Conservation (phyloP, 2,797 vertebrate species). For the Atherinosoma microstoma region DNA sequence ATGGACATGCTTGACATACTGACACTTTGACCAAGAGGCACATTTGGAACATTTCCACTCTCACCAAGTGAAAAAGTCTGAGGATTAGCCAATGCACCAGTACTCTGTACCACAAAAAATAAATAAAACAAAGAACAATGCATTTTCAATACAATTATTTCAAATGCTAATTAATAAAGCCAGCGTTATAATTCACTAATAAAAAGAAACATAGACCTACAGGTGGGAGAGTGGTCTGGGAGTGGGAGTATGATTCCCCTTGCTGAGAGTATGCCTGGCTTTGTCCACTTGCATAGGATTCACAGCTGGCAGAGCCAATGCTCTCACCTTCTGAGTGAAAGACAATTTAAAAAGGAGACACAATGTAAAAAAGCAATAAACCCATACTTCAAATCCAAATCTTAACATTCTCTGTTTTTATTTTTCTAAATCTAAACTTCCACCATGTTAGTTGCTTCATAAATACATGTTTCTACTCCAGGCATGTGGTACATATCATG, state of each 20-base stretch:
- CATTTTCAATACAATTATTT: constrained; percentile 7
- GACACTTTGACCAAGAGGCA: constrained; percentile 77
- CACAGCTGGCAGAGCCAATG: constrained; percentile 80
- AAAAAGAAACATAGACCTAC: constrained; percentile 66
- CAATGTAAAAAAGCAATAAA: background rate
- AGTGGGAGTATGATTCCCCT: constrained; percentile 77
- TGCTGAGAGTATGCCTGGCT: constrained; percentile 81
- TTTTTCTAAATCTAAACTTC: background rate
- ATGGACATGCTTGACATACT: constrained; percentile 70
- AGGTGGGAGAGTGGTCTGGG: constrained; percentile 68
- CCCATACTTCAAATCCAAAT: background rate
- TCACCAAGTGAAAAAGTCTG: constrained; percentile 79
- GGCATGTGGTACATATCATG: background rate
- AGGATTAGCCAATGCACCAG: constrained; percentile 63
- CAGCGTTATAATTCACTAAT: background rate
- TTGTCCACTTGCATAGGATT: constrained; percentile 79
- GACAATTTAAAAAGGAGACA: background rate
- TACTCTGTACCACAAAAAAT: constrained; percentile 65
- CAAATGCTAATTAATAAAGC: background rate
- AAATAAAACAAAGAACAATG: background rate
- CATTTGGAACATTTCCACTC: constrained; percentile 69
- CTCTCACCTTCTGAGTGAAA: constrained; percentile 72
- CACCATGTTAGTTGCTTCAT: background rate
- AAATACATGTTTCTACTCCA: background rate
- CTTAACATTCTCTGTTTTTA: background rate